phyloP scores from a whole-genome alignment of 2,888 invertebrate species.

The Meta bourneti region DNA sequence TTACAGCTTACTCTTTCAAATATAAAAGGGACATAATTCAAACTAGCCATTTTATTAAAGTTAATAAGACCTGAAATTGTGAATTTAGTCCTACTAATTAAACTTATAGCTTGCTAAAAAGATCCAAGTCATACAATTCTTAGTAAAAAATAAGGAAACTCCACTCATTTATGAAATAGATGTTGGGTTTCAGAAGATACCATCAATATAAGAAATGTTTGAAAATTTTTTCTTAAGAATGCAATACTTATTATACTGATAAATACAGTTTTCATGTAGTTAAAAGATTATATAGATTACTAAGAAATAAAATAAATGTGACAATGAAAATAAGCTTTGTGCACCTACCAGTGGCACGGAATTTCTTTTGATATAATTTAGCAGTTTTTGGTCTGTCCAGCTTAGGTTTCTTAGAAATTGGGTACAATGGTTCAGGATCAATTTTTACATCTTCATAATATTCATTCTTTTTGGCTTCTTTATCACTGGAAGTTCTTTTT shows the following conservation, averaged over 20 bases:
- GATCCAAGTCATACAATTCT: too few relatives aligned
- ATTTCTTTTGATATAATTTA: slow-evolving; percentile 94
- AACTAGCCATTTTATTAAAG: too few relatives aligned
- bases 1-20: neutral
- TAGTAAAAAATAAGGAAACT: too few relatives aligned
- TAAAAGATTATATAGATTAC: neutral
- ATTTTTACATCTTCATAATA: slow-evolving; percentile 78
- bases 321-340: neutral
- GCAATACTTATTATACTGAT: neutral
- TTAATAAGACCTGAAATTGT: too few relatives aligned
- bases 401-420: slow-evolving; percentile 80
- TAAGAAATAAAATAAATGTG: neutral
- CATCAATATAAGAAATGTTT: too few relatives aligned
- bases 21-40: too few relatives aligned
- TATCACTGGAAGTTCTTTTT: slow-evolving; percentile 48
- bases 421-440: slow-evolving; percentile 78
- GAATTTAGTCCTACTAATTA: too few relatives aligned
- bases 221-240: neutral
- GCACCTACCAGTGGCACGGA: slow-evolving; percentile 88
- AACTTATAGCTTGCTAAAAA: too few relatives aligned
- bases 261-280: neutral
- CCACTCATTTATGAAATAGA: too few relatives aligned
- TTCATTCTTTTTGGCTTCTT: slow-evolving; percentile 53
- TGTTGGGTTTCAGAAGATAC: too few relatives aligned
- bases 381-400: slow-evolving; percentile 89